Conservation (phyloP, 2,888 invertebrate species). For the Synanthedon myopaeformis region DNA sequence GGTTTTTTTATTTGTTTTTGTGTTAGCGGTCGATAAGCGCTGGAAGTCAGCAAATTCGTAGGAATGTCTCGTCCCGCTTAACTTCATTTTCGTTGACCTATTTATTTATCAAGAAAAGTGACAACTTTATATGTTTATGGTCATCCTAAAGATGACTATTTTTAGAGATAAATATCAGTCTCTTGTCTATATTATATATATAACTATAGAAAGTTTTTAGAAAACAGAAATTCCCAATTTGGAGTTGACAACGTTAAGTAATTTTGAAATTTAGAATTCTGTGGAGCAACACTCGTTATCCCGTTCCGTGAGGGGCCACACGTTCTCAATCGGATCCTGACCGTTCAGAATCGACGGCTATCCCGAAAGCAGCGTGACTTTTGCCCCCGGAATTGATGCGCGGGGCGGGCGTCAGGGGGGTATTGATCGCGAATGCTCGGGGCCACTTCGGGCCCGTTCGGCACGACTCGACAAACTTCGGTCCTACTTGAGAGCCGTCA, state of each 20-base stretch:
- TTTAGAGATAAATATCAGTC: background rate
- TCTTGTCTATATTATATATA: background rate
- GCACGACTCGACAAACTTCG: conserved; percentile 49
- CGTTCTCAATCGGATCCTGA: conserved; percentile 41
- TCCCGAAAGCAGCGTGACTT: conserved; percentile 61
- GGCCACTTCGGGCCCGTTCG: conserved; percentile 50
- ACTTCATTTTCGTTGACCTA: conserved; percentile 37
- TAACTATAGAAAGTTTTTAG: background rate
- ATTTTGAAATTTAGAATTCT: conserved; percentile 32
- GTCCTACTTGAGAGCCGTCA: conserved; percentile 41
- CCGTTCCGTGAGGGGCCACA: conserved; percentile 17
- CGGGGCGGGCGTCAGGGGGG: conserved; percentile 43
- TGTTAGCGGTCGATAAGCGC: background rate
- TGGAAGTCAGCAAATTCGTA: background rate
- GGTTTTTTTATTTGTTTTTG: too few relatives aligned
- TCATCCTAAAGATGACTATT: background rate
- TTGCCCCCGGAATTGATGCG: conserved; percentile 63
- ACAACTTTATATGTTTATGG: conserved; percentile 18
- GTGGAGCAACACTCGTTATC: conserved; percentile 24
- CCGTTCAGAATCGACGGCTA: conserved; percentile 58
- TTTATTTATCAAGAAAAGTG: conserved; percentile 37
- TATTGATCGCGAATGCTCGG: conserved; percentile 61
- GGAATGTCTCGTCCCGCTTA: conserved; percentile 14
- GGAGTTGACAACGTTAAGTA: conserved; percentile 2
- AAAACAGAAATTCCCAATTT: background rate